These are phyloP conservation scores for Saguinus midas DNA, from an alignment of 2,113 vertebrate genomes.

Conservation along the genomic window DNA sequence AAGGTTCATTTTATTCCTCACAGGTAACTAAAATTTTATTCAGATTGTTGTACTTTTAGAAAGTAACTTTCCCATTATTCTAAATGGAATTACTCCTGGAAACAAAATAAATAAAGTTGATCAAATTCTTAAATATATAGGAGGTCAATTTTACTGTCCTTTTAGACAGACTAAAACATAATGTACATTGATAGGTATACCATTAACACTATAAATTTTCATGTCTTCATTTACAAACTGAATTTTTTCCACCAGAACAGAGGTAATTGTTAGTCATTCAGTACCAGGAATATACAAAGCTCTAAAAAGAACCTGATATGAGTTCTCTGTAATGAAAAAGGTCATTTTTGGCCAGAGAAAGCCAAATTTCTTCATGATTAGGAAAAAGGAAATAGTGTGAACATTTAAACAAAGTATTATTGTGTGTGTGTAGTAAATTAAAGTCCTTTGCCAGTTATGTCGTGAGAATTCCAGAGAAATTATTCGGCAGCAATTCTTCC, in stretches of 20 bases:
- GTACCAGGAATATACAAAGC: background rate
- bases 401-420: conserved; percentile 33
- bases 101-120: conserved; percentile 44
- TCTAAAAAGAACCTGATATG: conserved; percentile 4
- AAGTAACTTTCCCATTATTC: conserved; percentile 4
- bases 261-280: conserved; percentile 7
- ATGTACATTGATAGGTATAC: background rate
- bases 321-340: conserved; percentile 8
- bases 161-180: conserved; percentile 27
- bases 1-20: conserved; percentile 5
- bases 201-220: conserved; percentile 34
- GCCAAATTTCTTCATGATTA: conserved; percentile 16
- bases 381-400: conserved; percentile 38
- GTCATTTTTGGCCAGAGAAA: conserved; percentile 42
- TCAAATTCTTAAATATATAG: conserved; percentile 27
- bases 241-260: conserved; percentile 30
- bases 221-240: conserved; percentile 45
- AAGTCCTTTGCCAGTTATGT: background rate
- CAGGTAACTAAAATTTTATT: conserved; percentile 42
- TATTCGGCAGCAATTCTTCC: background rate
- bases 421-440: background rate
- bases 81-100: conserved; percentile 23
- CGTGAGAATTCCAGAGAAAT: background rate
- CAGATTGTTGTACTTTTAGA: conserved; percentile 38
- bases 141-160: conserved; percentile 38